Base-by-base conservation (phyloP, 2,888 invertebrate species). In the Hypsopygia costalis region DNA sequence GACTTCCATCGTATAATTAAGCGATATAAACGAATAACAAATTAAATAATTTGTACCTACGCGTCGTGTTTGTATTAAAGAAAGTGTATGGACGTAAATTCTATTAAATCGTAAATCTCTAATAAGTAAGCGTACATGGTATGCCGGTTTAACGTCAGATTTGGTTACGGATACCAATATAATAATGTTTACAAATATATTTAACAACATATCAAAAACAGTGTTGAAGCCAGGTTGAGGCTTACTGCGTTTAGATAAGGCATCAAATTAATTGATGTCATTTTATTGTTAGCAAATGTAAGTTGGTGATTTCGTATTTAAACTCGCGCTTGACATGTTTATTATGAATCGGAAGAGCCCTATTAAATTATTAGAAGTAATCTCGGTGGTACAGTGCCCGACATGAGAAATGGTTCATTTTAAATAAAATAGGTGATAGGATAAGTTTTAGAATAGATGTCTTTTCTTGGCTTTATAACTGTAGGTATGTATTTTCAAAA, bases 341-440 rank as follows among this genome's bases (percentile, higher is more conserved):
- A 86, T 86, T 86, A 81, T 85, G 76, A 76, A 76, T 66, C 63
- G 72, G 81, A 80, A 80, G 76, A 70, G 73, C 71, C 75, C 83
- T 83, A 83, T 87, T 86, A 85, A 85, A 85, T 85, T 81, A 81
- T 83, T 79, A 69, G 73, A 69, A 70, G 69, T 85, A 85, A 85
- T 82, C 82, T n/a, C 63, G 62, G 56, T 65, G 63, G 74, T 75
- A 25, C n/a, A n/a, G 25, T 25, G 7, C 25, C 2, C n/a, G 25
- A 6, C n/a, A 25, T 2, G 2, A 25, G 6, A 5, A 7, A 25
- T 16, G 4, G 16, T 4, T 3, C 16, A 16, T 16, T 16, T 16
- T 2, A 16, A 16, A 16, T 4, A 16, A 16, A 16, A 4, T 16
- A 16, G 16, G n/a, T n/a, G n/a, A n/a, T n/a, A n/a, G n/a, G n/a